A percentile compares a stretch with the other conserved stretches of the same genome.
These are phyloP conservation scores for Myoxocephalus aenaeus DNA, from an alignment of 2,797 vertebrate genomes.

Conservation along the genomic window DNA sequence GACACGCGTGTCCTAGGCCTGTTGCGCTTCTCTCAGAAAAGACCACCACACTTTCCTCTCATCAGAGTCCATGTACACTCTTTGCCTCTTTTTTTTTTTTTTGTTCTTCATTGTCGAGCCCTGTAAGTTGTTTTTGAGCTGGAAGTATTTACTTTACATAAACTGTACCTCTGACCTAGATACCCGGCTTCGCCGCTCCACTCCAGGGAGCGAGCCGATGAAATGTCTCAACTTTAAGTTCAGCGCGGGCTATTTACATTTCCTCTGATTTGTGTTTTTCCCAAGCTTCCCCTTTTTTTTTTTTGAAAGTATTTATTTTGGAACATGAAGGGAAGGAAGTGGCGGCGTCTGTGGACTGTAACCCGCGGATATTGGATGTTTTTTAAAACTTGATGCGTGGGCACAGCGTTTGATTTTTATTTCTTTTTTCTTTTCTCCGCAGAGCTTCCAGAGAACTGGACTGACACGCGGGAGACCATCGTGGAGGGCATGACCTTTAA, in stretches of 20 bases:
- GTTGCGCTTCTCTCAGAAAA: neutral
- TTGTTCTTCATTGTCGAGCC: slow-evolving; percentile 6
- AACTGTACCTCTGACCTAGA: slow-evolving; percentile 64
- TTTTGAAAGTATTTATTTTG: slow-evolving; percentile 45
- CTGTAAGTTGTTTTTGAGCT: slow-evolving; percentile 50
- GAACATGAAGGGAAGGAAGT: slow-evolving; percentile 15
- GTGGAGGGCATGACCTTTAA: slow-evolving; percentile 96
- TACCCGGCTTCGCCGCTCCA: slow-evolving; percentile 35
- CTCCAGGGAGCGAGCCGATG: slow-evolving; percentile 36
- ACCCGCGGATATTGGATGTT: too few species aligned
- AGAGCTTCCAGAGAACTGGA: slow-evolving; percentile 99
- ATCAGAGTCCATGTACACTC: slow-evolving; percentile 45
- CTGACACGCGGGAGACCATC: slow-evolving; percentile 93
- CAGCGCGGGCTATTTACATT: slow-evolving; percentile 59
- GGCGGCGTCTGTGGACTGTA: neutral
- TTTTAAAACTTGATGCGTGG: neutral
- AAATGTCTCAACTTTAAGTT: slow-evolving; percentile 46
- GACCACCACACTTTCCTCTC: slow-evolving; percentile 23
- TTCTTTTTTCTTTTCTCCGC: neutral
- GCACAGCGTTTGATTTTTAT: neutral
- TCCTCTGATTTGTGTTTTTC: slow-evolving; percentile 52
- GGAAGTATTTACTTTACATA: slow-evolving; percentile 65
- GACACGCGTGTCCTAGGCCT: neutral
- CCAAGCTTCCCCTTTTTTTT: neutral
- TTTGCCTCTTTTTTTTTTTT: slow-evolving; percentile 4